Evolutionary conservation across 1,140 invertebrate species (phyloP).

Genomic region (Neoseiulus cucumeris): DNA sequence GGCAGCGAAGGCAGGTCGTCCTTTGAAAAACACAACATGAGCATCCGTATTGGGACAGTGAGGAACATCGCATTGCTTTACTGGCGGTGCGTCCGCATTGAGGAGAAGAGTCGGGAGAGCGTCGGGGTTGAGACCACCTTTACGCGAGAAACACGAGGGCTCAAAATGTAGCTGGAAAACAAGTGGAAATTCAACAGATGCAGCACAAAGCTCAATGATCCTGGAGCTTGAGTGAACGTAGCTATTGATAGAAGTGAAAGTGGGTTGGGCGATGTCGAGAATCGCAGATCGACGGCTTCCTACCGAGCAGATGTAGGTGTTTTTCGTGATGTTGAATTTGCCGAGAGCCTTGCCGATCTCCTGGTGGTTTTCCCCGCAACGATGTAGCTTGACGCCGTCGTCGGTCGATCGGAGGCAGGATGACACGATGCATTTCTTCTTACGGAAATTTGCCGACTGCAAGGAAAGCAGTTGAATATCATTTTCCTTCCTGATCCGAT

Average conservation of each 20-base stretch:
- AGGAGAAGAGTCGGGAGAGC: not conserved
- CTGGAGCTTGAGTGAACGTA: no score
- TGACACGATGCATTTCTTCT: constrained; percentile 1
- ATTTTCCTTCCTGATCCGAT: no score
- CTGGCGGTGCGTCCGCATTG: not conserved
- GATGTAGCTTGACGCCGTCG: not conserved
- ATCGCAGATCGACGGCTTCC: no score
- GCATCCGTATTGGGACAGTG: not conserved
- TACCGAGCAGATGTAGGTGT: constrained; percentile 5
- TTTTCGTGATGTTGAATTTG: not conserved
- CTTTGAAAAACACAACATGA: not conserved
- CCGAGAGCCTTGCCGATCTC: constrained; percentile 2
- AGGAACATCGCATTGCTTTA: not conserved
- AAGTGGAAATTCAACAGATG: not conserved
- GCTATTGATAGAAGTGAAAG: no score
- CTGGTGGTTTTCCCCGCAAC: not conserved
- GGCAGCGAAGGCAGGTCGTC: not conserved
- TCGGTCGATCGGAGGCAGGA: not conserved
- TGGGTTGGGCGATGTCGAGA: no score
- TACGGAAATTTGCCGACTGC: not conserved
- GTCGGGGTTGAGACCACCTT: not conserved
- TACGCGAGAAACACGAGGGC: not conserved
- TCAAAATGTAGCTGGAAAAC: not conserved
- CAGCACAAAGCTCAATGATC: no score
- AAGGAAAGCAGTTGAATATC: no score